Percentiles rank a stretch among this genome's conserved stretches.
These are phyloP conservation scores for Tetragnatha versicolor DNA, from an alignment of 1,140 invertebrate species.

Conservation along the genomic window DNA sequence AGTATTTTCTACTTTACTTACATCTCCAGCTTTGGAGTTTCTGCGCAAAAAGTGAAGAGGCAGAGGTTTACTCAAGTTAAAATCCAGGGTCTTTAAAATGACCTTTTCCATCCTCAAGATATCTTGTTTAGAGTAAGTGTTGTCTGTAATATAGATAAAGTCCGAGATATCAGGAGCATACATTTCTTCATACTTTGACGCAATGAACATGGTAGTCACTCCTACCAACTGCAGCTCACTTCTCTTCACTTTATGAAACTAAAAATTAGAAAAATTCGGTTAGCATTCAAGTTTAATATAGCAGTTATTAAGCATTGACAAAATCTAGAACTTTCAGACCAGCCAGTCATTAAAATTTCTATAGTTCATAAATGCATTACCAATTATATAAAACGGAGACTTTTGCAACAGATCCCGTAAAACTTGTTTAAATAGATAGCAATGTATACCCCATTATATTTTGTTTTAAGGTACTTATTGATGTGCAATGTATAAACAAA, in stretches of 20 bases:
- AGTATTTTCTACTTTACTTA: no score
- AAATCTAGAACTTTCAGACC: no score
- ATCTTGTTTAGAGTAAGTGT: constrained; percentile 81
- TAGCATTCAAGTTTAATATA: neutral
- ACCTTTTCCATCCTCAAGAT: constrained; percentile 82
- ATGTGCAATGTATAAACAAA: no score
- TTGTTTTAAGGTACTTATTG: no score
- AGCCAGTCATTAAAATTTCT: no score
- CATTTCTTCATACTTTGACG: constrained; percentile 96
- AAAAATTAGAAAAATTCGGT: constrained; percentile 59
- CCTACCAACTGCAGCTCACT: constrained; percentile 88
- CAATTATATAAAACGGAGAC: no score
- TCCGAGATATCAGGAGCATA: constrained; percentile 86
- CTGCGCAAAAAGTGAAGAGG: constrained; percentile 88
- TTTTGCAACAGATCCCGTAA: no score
- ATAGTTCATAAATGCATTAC: no score
- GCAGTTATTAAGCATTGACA: neutral
- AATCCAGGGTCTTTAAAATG: constrained; percentile 75
- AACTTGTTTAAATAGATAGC: no score
- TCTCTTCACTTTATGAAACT: constrained; percentile 70
- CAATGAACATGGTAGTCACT: constrained; percentile 88
- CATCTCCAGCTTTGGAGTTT: constrained; percentile 77
- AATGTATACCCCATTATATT: no score
- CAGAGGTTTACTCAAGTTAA: constrained; percentile 82
- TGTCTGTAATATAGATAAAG: constrained; percentile 92